A percentile compares a stretch with the other conserved stretches of the same genome.
Evolutionary conservation across 2,113 vertebrate genomes (phyloP).

Genomic region (Chaenocephalus aceratus): DNA sequence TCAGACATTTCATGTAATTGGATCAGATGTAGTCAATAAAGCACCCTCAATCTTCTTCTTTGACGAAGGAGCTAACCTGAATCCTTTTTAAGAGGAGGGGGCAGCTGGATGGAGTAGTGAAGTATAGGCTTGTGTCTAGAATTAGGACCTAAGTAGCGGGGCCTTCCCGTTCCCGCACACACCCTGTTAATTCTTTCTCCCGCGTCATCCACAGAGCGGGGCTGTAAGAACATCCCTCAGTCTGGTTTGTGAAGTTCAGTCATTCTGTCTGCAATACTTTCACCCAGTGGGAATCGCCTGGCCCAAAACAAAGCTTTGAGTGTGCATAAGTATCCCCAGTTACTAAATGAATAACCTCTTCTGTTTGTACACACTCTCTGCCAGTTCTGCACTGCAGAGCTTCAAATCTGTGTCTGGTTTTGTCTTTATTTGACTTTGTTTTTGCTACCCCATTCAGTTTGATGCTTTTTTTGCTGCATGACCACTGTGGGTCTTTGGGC

Average conservation of each 20-base stretch:
- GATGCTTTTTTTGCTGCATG: conserved; percentile 41
- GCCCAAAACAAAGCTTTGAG: conserved; percentile 63
- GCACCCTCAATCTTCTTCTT: neutral
- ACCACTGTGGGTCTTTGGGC: conserved; percentile 48
- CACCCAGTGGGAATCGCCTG: conserved; percentile 42
- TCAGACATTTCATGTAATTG: conserved; percentile 41
- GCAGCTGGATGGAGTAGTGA: conserved; percentile 34
- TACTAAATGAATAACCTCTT: conserved; percentile 50
- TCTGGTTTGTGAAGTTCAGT: conserved; percentile 59
- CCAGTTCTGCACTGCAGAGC: conserved; percentile 20
- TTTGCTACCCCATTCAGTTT: conserved; percentile 29
- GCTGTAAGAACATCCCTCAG: conserved; percentile 44
- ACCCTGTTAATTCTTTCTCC: conserved; percentile 60
- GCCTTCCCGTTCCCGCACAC: conserved; percentile 66
- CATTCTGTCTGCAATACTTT: conserved; percentile 51
- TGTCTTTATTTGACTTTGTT: conserved; percentile 39
- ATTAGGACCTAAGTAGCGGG: conserved; percentile 36
- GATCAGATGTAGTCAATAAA: conserved; percentile 35
- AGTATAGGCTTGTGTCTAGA: conserved; percentile 45
- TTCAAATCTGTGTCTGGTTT: conserved; percentile 52
- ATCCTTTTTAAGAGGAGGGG: conserved; percentile 25
- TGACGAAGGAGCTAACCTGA: neutral
- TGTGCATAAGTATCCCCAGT: conserved; percentile 40
- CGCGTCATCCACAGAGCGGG: conserved; percentile 60
- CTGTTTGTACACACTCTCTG: conserved; percentile 28